These are phyloP conservation scores for Pterocles orientalis DNA, from an alignment of 2,113 vertebrate species.

Conservation along the genomic window DNA sequence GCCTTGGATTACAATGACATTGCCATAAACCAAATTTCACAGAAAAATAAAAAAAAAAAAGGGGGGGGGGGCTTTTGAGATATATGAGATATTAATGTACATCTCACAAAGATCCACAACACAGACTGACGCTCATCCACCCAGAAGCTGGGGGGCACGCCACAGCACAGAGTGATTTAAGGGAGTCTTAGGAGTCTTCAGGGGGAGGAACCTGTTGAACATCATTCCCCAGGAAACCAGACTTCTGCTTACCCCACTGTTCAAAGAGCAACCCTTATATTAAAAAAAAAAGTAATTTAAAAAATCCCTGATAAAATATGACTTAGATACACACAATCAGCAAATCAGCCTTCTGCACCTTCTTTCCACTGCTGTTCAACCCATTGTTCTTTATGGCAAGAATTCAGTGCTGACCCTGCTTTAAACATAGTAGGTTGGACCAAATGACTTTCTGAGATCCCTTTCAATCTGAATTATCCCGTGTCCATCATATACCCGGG, in stretches of 20 bases:
- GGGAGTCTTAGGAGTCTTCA: not conserved
- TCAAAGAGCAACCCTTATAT: not conserved
- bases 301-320: not conserved
- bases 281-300: not conserved
- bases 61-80: no score
- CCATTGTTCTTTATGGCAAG: not conserved
- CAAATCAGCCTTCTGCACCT: not conserved
- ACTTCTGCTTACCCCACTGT: not conserved
- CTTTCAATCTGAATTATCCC: not conserved
- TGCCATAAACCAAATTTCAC: not conserved
- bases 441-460: not conserved
- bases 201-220: not conserved
- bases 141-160: not conserved
- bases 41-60: rapidly evolving
- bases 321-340: not conserved
- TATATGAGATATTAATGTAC: rapidly evolving
- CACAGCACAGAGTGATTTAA: not conserved
- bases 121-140: not conserved
- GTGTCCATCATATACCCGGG: rapidly evolving
- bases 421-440: not conserved
- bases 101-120: not conserved
- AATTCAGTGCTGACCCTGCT: not conserved
- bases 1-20: not conserved
- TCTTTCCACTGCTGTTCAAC: not conserved
- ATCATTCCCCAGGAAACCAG: not conserved